Percentiles rank a stretch among this genome's conserved stretches.
Evolutionary conservation across 2,113 vertebrate genomes (phyloP).

Genomic region (Zosterops pallidus): DNA sequence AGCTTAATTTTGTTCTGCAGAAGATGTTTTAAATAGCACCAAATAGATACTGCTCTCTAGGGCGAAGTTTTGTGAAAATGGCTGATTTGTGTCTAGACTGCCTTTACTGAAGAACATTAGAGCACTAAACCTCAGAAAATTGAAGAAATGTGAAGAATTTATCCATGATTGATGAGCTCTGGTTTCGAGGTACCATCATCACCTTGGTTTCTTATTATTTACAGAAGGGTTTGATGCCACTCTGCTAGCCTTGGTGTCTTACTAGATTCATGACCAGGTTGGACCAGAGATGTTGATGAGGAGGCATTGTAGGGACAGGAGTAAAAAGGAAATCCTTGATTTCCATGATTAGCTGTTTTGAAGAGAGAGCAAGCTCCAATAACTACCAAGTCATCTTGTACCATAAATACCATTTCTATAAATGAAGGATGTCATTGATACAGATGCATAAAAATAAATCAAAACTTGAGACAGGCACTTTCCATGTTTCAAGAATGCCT

Average conservation of each 20-base stretch:
- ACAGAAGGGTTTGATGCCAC: not conserved
- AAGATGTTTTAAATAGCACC: not conserved
- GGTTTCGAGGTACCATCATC: not conserved
- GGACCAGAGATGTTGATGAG: not conserved
- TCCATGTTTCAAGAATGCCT: not conserved
- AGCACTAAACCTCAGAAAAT: not conserved
- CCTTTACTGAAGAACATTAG: not conserved
- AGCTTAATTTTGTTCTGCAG: not conserved
- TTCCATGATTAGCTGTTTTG: not conserved
- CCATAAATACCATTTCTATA: not conserved
- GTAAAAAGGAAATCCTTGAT: not conserved
- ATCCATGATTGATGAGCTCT: not conserved
- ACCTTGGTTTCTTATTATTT: not conserved
- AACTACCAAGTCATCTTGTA: not conserved
- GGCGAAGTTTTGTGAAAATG: not conserved
- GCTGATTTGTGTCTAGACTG: not conserved
- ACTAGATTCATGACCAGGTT: not conserved
- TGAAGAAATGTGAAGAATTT: not conserved
- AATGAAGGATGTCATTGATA: not conserved
- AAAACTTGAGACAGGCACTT: not conserved
- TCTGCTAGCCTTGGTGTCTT: not conserved
- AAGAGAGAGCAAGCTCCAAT: not conserved
- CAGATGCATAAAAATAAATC: not conserved
- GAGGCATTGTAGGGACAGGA: not conserved
- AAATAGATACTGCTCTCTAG: not conserved